phyloP scores from a whole-genome alignment of 2,113 vertebrate species.

The Cyrtonyx montezumae region DNA sequence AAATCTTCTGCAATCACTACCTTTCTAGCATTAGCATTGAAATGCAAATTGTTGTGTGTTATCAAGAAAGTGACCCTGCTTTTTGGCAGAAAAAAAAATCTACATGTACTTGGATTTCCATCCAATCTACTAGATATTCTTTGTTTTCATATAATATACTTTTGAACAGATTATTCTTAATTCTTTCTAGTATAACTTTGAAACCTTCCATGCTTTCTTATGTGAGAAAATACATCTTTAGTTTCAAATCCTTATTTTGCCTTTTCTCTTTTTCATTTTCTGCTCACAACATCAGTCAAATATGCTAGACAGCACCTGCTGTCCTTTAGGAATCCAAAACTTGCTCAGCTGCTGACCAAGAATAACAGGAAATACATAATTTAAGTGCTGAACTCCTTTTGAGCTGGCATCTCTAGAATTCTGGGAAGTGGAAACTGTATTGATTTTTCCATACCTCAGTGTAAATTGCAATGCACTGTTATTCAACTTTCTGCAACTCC shows the following conservation, averaged over 20 bases:
- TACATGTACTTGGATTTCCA: background rate
- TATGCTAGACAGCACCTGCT: constrained; percentile 47
- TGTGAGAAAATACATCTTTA: background rate
- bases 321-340: constrained; percentile 34
- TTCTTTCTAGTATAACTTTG: constrained; percentile 3
- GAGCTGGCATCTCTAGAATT: constrained; percentile 28
- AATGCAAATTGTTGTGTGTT: background rate
- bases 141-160: background rate
- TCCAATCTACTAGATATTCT: background rate
- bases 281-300: constrained; percentile 47
- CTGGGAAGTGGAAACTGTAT: background rate
- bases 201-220: constrained; percentile 16
- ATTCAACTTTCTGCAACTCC: constrained; percentile 40
- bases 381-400: constrained; percentile 38
- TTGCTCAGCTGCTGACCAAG: constrained; percentile 38
- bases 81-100: background rate
- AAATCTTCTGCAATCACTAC: background rate
- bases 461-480: background rate
- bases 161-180: background rate
- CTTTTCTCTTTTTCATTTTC: constrained; percentile 12
- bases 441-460: background rate
- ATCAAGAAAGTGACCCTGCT: background rate
- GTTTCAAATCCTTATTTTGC: background rate
- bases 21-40: background rate
- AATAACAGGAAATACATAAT: constrained; percentile 59